Base-by-base conservation (phyloP, 2,888 invertebrate genomes). In the Drosophila villosipedis region DNA sequence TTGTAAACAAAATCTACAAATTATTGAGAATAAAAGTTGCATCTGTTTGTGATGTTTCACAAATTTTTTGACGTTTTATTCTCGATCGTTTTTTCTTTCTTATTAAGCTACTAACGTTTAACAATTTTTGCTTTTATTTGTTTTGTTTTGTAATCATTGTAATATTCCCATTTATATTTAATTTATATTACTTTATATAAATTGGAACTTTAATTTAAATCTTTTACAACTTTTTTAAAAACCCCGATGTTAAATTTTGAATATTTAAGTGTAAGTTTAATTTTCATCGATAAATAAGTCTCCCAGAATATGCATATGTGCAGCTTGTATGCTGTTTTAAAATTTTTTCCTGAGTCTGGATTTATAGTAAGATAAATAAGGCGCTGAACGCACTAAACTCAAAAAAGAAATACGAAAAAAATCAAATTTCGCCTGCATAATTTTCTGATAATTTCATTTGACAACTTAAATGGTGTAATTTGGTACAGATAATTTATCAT, bases 391-490 rank as follows among this genome's bases (percentile, higher is more conserved):
- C n/a, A 31, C 12, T 22, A 4, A 16, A 60, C 33, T 43, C 2
- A 25, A 37, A 55, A 54, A 3, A 16, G 5, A 16, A 22, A 25
- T 3, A 33, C 3, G 14, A 54, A 16, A 33, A 25, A 25, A 22
- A 47, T 16, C 47, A 65, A 78, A 69, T 69, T 66, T 64, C 53
- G 54, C 54, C 61, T 63, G 80, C 85, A 83, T 91, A 90, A 91
- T 89, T 91, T 89, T 86, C 82, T 73, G 85, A 86, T 91, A 88
- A 92, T 92, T 92, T 90, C 73, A 82, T 81, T 84, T 91, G 91
- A 91, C 92, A 91, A 90, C 77, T 91, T 92, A 92, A 91, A 91
- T 85, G 91, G 83, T 70, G 91, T 89, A 92, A 92, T 91, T 92
- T 91, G 91, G 85, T 65, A 64, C 74, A 81, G 84, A 80, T 89